These are phyloP conservation scores for Nectonema munidae DNA, from an alignment of 2,888 invertebrate genomes.

Conservation along the genomic window DNA sequence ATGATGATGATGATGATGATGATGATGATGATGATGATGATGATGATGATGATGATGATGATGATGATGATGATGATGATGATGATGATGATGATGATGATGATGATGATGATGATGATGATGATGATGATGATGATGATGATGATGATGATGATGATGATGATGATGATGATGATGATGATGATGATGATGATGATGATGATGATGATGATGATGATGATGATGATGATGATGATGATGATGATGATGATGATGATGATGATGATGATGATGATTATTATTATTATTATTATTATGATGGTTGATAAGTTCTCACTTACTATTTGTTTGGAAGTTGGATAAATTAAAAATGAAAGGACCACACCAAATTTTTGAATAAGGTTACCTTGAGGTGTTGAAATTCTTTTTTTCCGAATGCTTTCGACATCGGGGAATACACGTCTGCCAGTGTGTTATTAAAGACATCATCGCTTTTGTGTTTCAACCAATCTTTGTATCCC, in stretches of 20 bases:
- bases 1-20: constrained; percentile 12
- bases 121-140: constrained; percentile 12
- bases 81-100: constrained; percentile 12
- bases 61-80: constrained; percentile 12
- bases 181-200: constrained; percentile 12
- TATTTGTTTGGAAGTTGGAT: too few species aligned
- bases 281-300: background rate
- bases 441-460: too few species aligned
- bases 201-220: constrained; percentile 12
- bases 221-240: constrained; percentile 12
- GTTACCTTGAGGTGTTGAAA: too few species aligned
- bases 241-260: constrained; percentile 12
- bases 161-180: constrained; percentile 12
- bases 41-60: constrained; percentile 12
- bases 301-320: too few species aligned
- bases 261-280: too few species aligned
- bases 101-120: constrained; percentile 12
- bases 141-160: constrained; percentile 12
- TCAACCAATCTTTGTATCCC: too few species aligned
- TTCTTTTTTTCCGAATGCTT: too few species aligned
- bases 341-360: too few species aligned
- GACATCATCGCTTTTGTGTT: too few species aligned
- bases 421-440: too few species aligned
- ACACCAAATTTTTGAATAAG: too few species aligned
- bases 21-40: constrained; percentile 12